These are phyloP conservation scores for Nymphicus hollandicus DNA, from an alignment of 2,113 vertebrate species.

Conservation along the genomic window DNA sequence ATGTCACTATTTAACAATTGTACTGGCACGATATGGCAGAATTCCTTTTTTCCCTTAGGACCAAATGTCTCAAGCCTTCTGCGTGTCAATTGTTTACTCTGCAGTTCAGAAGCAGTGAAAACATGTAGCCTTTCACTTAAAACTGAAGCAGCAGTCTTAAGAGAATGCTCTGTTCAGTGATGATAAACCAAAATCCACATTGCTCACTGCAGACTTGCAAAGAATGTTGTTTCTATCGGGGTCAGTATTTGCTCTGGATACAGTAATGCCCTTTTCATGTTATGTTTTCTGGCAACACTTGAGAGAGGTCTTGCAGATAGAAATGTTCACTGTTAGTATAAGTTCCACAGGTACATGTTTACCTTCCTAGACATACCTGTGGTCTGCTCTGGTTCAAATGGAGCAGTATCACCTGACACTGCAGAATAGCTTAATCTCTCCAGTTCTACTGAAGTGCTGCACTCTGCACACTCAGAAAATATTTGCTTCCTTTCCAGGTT, in stretches of 20 bases:
- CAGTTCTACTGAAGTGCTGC: neutral
- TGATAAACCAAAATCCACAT: neutral
- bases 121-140: neutral
- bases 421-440: neutral
- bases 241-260: neutral
- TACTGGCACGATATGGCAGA: neutral
- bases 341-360: neutral
- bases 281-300: neutral
- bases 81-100: neutral
- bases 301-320: neutral
- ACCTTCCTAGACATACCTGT: neutral
- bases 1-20: neutral
- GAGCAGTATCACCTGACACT: neutral
- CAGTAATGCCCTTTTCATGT: neutral
- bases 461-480: neutral
- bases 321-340: neutral
- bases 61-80: neutral
- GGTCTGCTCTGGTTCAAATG: neutral
- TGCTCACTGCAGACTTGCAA: neutral
- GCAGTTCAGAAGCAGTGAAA: neutral
- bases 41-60: neutral
- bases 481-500: neutral
- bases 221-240: conserved; percentile 16
- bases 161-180: neutral
- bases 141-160: neutral